phyloP scores from a whole-genome alignment of 1,140 invertebrate species.

The Temnothorax longispinosus region DNA sequence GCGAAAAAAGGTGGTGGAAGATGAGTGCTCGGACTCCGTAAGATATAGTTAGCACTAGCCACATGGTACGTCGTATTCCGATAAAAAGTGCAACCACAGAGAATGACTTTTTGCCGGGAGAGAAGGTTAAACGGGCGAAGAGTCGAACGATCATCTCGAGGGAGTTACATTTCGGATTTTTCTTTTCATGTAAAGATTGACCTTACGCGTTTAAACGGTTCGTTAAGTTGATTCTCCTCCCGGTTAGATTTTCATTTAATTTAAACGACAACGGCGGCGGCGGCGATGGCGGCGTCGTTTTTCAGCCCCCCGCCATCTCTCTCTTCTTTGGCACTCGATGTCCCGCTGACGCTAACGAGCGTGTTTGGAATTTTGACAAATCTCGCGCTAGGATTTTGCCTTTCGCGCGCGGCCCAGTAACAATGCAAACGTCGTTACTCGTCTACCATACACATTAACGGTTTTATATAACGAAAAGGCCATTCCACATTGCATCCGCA shows the following conservation, averaged over 20 bases:
- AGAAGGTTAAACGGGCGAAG: conserved; percentile 49
- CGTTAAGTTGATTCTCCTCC: conserved; percentile 58
- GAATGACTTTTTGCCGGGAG: conserved; percentile 57
- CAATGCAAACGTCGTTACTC: conserved; percentile 47
- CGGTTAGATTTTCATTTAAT: conserved; percentile 61
- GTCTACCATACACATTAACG: conserved; percentile 31
- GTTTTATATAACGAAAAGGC: conserved; percentile 15
- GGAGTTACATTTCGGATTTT: conserved; percentile 51
- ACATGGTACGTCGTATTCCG: conserved; percentile 34
- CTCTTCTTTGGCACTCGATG: not conserved
- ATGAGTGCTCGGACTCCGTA: conserved; percentile 7
- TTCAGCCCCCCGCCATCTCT: not conserved
- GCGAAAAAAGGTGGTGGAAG: not conserved
- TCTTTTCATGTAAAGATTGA: conserved; percentile 51
- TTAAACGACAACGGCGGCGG: not conserved
- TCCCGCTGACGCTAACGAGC: conserved; percentile 18
- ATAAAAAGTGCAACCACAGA: conserved; percentile 61
- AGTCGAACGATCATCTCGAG: conserved; percentile 52
- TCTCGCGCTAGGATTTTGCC: not conserved
- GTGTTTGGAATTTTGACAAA: conserved; percentile 54
- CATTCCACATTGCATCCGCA: not conserved
- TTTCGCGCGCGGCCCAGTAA: not conserved
- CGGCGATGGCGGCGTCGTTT: not conserved
- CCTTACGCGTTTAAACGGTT: conserved; percentile 63
- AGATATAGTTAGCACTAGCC: conserved; percentile 40